phyloP scores from a whole-genome alignment of 1,140 invertebrate species.

The Lycorma delicatula region DNA sequence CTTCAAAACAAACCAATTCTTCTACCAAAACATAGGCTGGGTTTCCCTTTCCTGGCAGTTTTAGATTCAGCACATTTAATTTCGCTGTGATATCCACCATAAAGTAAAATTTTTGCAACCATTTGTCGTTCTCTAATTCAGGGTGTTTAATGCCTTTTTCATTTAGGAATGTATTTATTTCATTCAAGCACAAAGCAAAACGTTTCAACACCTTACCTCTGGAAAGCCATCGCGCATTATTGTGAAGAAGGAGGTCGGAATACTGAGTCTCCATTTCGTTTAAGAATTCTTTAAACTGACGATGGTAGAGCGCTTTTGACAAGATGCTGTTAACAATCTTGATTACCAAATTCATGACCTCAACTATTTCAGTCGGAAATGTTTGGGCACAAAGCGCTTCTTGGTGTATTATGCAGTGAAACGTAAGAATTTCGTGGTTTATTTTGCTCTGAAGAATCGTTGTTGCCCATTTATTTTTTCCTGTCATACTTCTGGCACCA shows the following conservation, averaged over 20 bases:
- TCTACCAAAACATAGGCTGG: slow-evolving; percentile 20
- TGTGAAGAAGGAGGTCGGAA: slow-evolving; percentile 28
- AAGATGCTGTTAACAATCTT: slow-evolving; percentile 29
- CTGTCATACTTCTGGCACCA: slow-evolving; percentile 28
- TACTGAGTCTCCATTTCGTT: slow-evolving; percentile 31
- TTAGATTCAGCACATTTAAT: slow-evolving; percentile 33
- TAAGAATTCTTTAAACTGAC: slow-evolving; percentile 31
- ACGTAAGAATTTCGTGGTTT: slow-evolving; percentile 30
- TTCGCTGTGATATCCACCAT: slow-evolving; percentile 30
- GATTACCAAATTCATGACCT: slow-evolving; percentile 29
- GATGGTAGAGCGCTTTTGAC: slow-evolving; percentile 31
- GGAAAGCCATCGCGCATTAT: slow-evolving; percentile 28
- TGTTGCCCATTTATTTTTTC: slow-evolving; percentile 22
- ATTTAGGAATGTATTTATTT: slow-evolving; percentile 30
- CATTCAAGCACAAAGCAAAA: slow-evolving; percentile 26
- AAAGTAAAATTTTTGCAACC: slow-evolving; percentile 33
- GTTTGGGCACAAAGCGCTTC: slow-evolving; percentile 32
- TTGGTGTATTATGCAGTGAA: slow-evolving; percentile 32
- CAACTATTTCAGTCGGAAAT: slow-evolving; percentile 30
- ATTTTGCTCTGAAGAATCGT: slow-evolving; percentile 29
- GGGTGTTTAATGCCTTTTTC: slow-evolving; percentile 30
- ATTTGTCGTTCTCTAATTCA: slow-evolving; percentile 31
- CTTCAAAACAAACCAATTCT: slow-evolving; percentile 16
- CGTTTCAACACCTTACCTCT: slow-evolving; percentile 28
- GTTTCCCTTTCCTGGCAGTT: slow-evolving; percentile 31